Base-by-base conservation (phyloP, 1,140 invertebrate species). In the Ceratosolen fusciceps region DNA sequence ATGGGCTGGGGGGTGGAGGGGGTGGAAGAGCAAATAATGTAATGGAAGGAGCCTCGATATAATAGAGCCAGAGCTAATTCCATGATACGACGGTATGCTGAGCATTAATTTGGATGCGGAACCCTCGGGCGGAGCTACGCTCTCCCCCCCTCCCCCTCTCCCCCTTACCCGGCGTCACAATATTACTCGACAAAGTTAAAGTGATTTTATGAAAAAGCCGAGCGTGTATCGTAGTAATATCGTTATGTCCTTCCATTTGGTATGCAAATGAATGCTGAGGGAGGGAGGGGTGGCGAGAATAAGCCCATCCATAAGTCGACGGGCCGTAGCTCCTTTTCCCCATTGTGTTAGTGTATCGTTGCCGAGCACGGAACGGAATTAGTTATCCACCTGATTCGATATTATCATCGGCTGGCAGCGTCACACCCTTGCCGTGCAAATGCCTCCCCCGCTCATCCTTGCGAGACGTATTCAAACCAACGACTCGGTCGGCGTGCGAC, bases 381-480 rank as follows among this genome's bases (percentile, higher is more conserved):
- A 54, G 68, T 72, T 73, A 72, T 80, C 39, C 79, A 80, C 74
- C 79, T 76, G 79, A 80, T 75, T 75, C 70, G 26, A 68, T 75
- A 80, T 80, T 62, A 80, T n/a, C n/a, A n/a, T 80, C 58, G 65
- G 37, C 24, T 1, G 31, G 24, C 47, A 65, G 37, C 54, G 54
- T 39, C 26, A 1, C 29, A 26, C 0, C 10, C 39, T 39, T 72
- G 21, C 21, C 65, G 2, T n/a, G n/a, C 31, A 7, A 68, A 34
- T 43, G 39, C 49, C 74, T 67, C 70, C 76, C 77, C 54, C 68
- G 76, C 67, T 54, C 56, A 65, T 62, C 39, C 56, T 71, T 60
- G 14, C 60, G 12, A n/a, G n/a, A n/a, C 77, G 8, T 1, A 16
- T 58, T 78, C 79, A 82, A 81, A 78, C 82, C 71, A 43, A 5